Conservation (phyloP, 2,888 invertebrate species). For the Amphipyra tragopoginis region DNA sequence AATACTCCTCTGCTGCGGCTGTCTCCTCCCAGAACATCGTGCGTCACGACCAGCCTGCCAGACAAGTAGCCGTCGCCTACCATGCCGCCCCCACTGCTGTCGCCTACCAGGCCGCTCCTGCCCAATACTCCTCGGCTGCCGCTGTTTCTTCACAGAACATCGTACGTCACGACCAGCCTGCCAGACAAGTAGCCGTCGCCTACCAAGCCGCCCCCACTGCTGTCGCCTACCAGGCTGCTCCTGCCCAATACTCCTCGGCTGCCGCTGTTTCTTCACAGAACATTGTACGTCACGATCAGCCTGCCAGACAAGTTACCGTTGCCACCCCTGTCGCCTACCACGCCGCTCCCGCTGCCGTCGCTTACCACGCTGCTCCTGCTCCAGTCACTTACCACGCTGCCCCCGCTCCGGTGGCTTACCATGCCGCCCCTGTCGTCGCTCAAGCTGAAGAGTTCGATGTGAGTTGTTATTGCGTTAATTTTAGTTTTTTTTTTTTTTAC, state of each 20-base stretch:
- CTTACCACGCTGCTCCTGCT: conserved; percentile 52
- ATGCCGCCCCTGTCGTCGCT: conserved; percentile 59
- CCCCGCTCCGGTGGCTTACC: conserved; percentile 42
- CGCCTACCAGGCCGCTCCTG: too few relatives aligned
- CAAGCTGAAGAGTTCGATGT: conserved; percentile 56
- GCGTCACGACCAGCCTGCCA: too few relatives aligned
- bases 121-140: too few relatives aligned
- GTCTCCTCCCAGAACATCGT: too few relatives aligned
- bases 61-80: conserved; percentile 48
- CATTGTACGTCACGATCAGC: conserved; percentile 69
- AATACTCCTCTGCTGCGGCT: too few relatives aligned
- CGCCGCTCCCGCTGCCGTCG: conserved; percentile 43
- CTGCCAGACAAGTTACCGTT: conserved; percentile 52
- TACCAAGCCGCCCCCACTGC: conserved; percentile 44
- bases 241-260: conserved; percentile 69
- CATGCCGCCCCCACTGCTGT: conserved; percentile 53
- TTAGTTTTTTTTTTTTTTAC: neutral
- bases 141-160: too few relatives aligned
- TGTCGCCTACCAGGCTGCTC: conserved; percentile 53
- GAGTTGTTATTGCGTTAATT: neutral
- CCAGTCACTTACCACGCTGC: conserved; percentile 46
- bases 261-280: conserved; percentile 71
- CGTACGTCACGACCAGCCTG: too few relatives aligned
- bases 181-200: too few relatives aligned
- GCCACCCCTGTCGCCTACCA: conserved; percentile 54